These are phyloP conservation scores for Sclerurus mexicanus DNA, from an alignment of 2,113 vertebrate species.

Conservation along the genomic window DNA sequence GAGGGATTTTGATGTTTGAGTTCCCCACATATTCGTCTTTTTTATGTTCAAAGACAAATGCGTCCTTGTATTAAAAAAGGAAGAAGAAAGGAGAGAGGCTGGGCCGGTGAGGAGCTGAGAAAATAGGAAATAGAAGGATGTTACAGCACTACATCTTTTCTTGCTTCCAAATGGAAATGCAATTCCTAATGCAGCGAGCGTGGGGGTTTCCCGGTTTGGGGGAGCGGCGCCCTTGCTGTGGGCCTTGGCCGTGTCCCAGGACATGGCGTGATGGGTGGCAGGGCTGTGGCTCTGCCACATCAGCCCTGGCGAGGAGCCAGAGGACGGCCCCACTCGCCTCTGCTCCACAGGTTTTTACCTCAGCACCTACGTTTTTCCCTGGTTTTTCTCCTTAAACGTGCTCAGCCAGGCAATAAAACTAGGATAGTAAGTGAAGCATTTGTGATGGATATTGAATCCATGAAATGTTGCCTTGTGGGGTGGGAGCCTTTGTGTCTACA, in stretches of 20 bases:
- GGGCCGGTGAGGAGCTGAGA: background rate
- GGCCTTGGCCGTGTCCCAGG: fast-evolving
- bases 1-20: background rate
- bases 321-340: background rate
- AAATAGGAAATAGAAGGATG: background rate
- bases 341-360: background rate
- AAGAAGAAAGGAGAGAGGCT: background rate
- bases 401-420: background rate
- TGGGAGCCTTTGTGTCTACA: background rate
- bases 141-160: background rate
- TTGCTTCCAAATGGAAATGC: background rate
- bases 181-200: background rate
- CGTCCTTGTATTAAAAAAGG: background rate
- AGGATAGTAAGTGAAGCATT: background rate
- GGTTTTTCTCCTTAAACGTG: background rate
- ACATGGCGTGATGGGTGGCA: background rate
- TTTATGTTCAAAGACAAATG: background rate
- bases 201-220: background rate
- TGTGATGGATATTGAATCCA: background rate
- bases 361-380: fast-evolving
- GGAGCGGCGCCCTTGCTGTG: background rate
- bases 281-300: background rate
- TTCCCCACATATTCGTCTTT: background rate
- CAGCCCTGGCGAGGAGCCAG: fast-evolving
- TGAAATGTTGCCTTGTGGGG: background rate